phyloP scores from a whole-genome alignment of 1,140 invertebrate genomes.

The Monomorium pharaonis region DNA sequence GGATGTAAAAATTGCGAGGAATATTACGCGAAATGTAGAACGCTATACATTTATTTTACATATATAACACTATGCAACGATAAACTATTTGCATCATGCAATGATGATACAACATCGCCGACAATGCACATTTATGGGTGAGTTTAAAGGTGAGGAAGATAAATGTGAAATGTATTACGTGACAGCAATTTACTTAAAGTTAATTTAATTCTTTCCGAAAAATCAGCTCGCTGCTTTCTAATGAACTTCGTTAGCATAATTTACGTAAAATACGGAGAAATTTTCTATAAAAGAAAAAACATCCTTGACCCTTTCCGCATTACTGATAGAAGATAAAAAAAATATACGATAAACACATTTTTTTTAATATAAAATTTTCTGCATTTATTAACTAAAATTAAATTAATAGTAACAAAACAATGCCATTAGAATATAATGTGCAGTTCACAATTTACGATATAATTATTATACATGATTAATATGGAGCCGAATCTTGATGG shows the following conservation, averaged over 20 bases:
- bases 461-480: conserved; percentile 9
- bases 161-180: neutral
- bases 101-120: neutral
- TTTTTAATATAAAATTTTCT: neutral
- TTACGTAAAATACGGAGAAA: conserved; percentile 7
- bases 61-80: neutral
- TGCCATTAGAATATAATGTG: neutral
- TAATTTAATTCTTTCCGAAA: neutral
- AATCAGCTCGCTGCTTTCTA: neutral
- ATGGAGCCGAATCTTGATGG: neutral
- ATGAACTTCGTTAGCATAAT: conserved; percentile 3
- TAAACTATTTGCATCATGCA: conserved; percentile 4
- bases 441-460: neutral
- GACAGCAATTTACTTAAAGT: neutral
- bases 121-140: neutral
- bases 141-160: neutral
- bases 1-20: conserved; percentile 35
- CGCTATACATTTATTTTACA: neutral
- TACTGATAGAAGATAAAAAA: neutral
- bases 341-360: neutral
- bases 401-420: neutral
- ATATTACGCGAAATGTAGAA: conserved; percentile 14
- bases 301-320: neutral
- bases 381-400: neutral
- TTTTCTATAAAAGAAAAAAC: neutral